Percentiles rank a stretch among this genome's conserved stretches.
phyloP scores from a whole-genome alignment of 2,888 invertebrate genomes.

The Panzeria rudis region DNA sequence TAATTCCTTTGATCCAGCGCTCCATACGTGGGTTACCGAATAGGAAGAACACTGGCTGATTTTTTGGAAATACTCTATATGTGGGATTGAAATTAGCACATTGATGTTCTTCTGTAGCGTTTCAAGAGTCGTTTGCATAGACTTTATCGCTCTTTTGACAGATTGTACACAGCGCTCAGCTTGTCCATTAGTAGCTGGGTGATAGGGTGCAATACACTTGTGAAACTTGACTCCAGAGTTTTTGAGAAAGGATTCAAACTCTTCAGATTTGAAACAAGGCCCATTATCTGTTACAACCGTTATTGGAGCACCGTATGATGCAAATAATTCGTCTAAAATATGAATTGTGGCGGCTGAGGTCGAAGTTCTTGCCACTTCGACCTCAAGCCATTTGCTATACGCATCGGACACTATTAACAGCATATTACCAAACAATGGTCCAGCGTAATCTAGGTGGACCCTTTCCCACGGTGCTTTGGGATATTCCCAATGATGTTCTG shows the following conservation, averaged over 20 bases:
- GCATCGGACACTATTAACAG: neutral
- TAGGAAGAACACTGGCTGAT: no score
- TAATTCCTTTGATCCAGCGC: no score
- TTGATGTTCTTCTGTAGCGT: no score
- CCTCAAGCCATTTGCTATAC: neutral
- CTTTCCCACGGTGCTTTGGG: no score
- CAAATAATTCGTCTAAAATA: slow-evolving; percentile 1
- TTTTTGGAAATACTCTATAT: no score
- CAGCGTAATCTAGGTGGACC: neutral
- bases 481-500: no score
- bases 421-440: neutral
- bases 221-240: neutral
- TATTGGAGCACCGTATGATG: neutral
- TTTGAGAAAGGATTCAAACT: neutral
- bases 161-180: no score
- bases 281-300: neutral
- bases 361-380: neutral
- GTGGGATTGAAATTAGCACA: no score
- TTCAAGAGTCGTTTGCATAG: no score
- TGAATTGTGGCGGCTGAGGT: neutral
- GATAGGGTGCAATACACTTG: neutral
- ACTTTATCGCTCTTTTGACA: no score
- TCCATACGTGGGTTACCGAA: no score
- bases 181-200: no score
- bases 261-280: neutral